These are phyloP conservation scores for Diaprepes abbreviatus DNA, from an alignment of 2,888 invertebrate genomes.

Conservation along the genomic window DNA sequence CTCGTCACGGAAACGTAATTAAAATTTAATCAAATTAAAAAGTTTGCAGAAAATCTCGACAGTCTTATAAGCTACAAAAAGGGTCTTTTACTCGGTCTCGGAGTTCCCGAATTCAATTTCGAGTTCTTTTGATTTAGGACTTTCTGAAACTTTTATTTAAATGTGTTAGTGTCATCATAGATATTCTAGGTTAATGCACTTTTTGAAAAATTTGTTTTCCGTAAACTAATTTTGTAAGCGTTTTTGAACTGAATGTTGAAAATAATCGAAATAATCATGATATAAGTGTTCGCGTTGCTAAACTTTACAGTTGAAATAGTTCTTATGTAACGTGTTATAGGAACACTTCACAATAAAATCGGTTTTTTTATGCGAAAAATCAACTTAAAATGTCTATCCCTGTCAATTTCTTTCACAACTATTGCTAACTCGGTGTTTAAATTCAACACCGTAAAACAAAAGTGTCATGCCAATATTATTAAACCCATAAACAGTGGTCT, in stretches of 20 bases:
- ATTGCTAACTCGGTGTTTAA: too few relatives aligned
- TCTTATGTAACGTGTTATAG: too few relatives aligned
- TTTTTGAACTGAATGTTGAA: too few relatives aligned
- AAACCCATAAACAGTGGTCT: conserved; percentile 24
- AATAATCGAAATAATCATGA: too few relatives aligned
- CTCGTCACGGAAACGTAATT: conserved; percentile 46
- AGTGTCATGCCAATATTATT: conserved; percentile 17
- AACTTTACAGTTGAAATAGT: too few relatives aligned
- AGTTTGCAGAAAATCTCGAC: conserved; percentile 37
- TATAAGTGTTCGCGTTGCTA: too few relatives aligned
- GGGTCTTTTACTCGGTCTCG: conserved; percentile 17
- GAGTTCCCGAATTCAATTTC: conserved; percentile 40
- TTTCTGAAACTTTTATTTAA: conserved; percentile 6
- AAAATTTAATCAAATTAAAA: conserved; percentile 50
- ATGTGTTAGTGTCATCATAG: background rate
- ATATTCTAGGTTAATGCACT: background rate
- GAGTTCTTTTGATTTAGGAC: conserved; percentile 29
- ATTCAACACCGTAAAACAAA: background rate
- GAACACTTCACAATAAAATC: too few relatives aligned
- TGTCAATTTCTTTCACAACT: too few relatives aligned
- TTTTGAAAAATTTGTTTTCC: background rate
- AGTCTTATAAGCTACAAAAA: conserved; percentile 23
- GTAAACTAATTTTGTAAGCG: too few relatives aligned
- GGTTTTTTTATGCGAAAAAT: too few relatives aligned
- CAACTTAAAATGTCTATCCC: too few relatives aligned